Conservation (phyloP, 1,140 invertebrate genomes). For the Chironomus striatipennis region DNA sequence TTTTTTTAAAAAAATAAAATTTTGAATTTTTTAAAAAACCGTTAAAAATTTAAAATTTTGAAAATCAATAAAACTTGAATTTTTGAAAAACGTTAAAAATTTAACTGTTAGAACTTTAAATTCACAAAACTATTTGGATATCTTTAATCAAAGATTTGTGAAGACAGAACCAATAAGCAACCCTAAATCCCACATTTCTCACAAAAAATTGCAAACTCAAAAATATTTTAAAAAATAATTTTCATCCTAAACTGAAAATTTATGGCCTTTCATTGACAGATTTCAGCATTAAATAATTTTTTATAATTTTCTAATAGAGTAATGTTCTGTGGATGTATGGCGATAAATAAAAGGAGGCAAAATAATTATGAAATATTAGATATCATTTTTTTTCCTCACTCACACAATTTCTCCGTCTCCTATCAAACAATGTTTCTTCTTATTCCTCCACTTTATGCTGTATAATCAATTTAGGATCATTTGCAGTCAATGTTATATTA, state of each 20-base stretch:
- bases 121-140: too few relatives aligned
- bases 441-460: neutral
- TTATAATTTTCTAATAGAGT: too few relatives aligned
- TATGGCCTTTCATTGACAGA: conserved; percentile 21
- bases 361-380: conserved; percentile 23
- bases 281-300: neutral
- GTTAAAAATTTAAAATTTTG: neutral
- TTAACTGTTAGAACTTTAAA: too few relatives aligned
- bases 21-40: neutral
- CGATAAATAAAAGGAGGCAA: neutral
- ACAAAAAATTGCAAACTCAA: too few relatives aligned
- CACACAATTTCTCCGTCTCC: neutral
- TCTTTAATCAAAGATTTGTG: too few relatives aligned
- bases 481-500: conserved; percentile 4
- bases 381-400: conserved; percentile 4
- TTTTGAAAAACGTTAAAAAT: neutral
- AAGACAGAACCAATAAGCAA: too few relatives aligned
- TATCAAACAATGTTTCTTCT: neutral
- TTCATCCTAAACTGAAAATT: neutral
- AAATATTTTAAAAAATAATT: too few relatives aligned
- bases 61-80: neutral
- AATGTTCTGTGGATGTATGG: too few relatives aligned
- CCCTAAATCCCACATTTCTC: too few relatives aligned
- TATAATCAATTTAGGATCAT: conserved; percentile 22
- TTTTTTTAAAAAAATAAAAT: too few relatives aligned